Base-by-base conservation (phyloP, 64 coral and sea anemone species). In the Stylophora pistillata region DNA sequence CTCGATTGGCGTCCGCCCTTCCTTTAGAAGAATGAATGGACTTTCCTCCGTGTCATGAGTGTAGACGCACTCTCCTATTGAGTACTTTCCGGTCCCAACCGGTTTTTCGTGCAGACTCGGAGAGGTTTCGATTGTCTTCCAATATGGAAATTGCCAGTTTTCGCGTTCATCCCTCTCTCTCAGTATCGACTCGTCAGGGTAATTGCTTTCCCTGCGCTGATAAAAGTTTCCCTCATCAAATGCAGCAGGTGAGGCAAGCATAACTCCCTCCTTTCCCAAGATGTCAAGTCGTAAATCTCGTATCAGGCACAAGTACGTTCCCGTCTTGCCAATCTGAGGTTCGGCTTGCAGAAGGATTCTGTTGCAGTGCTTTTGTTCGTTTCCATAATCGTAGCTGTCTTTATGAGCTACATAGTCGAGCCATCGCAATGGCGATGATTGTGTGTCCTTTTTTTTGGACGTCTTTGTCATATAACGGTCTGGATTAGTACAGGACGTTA, bases 241-340 rank as follows among this genome's bases (percentile, higher is more conserved):
- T 54, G 73, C 73, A 41, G 37, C 18, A 15, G 73, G 18, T 17
- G 17, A 9, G 5, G 73, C 16, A 10, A 41, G 32, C 16, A 37
- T 23, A 23, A 11, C 37, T 21, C 53, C 53, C 23, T 76, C 34
- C 37, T 54, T 54, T 52, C 73, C 73, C 23, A 89, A 25, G 30
- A 89, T 59, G n/a, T 89, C 88, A 13, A 58, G 76, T 33, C 88
- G 32, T 31, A 89, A 71, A 28, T 81, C 74, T 71, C 77, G 72
- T 54, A 89, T 72, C 17, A 89, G 88, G 41, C 79, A 89, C 27
- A 89, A 30, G 60, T 89, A 89, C 21, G 88, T 71, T 17, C 88
- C 88, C 23, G 88, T 89, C 71, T 89, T 89, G 12, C 88, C 88
- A 56, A 89, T 89, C 60, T 89, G 88, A 53, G 88, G 88, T 54